Evolutionary conservation across 2,888 invertebrate species (phyloP), one percentile per base, ranked within the genome.

Genomic region (Drosophila tripunctata): DNA sequence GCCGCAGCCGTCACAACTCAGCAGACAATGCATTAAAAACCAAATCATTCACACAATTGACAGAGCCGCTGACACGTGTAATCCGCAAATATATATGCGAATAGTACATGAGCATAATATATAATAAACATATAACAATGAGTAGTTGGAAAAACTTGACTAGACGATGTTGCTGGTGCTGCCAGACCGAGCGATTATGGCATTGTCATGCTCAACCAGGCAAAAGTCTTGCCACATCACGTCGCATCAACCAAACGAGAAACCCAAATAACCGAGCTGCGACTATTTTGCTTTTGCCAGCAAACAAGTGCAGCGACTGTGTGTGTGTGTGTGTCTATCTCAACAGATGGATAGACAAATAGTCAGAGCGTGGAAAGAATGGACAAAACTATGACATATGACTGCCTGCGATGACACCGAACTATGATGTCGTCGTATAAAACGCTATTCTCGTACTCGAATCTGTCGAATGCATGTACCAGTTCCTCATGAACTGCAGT

Each of bases 11-110:
- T 50, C 40, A 47, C 15, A 31, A 22, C 44, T 45, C 24, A 27
- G 27, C 51, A 33, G 31, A 15, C 33, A 33, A 41, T 27, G 48
- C 72, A 60, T 75, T 71, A 65, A 54, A 44, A 36, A 52, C 36
- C 66, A 71, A 66, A 56, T 80, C 75, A 81, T 67, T 70, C 86
- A 60, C 57, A 64, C 84, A 83, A 75, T 88, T 87, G 88, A 86
- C 83, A 80, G 80, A 87, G 66, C 68, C 75, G 73, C 67, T 70
- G 88, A 86, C 88, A 87, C 87, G 78, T 87, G 88, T 83, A 83
- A 83, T 70, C 67, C 57, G 48, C 55, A 62, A 76, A 35, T 58
- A 57, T 57, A 14, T 6, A 30, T 19, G 21, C 27, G 27, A 8
- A 33, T 30, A n/a, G 5, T 22, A 31, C 31, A 24, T 12, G n/a